A percentile compares a stretch with the other conserved stretches of the same genome.
These are phyloP conservation scores for Microctonus aethiopoides DNA, from an alignment of 2,888 invertebrate species.

Conservation along the genomic window DNA sequence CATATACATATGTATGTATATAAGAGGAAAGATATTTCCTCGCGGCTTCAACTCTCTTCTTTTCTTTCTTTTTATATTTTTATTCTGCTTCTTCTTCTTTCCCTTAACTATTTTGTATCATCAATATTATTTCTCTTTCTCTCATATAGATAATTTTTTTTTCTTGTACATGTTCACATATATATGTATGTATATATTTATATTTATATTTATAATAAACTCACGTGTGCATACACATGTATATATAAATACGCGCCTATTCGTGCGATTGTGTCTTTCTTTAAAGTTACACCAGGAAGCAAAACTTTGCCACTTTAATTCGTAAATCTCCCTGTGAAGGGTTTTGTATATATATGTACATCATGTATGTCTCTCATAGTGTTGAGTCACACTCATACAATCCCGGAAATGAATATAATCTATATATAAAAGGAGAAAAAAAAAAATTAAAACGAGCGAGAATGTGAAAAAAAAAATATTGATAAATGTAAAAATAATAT, in stretches of 20 bases:
- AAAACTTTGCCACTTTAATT: constrained; percentile 2
- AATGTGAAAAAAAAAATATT: background rate
- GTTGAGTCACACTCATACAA: background rate
- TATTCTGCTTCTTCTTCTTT: background rate
- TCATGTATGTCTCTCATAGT: background rate
- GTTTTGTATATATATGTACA: background rate
- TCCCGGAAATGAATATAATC: background rate
- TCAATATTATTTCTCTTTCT: background rate
- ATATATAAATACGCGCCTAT: background rate
- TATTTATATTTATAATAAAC: background rate
- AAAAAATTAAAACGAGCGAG: background rate
- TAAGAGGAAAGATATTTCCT: no score
- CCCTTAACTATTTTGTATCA: background rate
- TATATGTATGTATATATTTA: background rate
- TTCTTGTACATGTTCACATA: background rate
- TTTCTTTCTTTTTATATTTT: background rate
- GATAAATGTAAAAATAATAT: background rate
- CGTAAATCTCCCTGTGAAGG: constrained; percentile 2
- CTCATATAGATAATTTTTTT: background rate
- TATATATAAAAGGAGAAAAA: background rate
- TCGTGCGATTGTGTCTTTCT: background rate
- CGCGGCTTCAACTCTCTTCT: no score
- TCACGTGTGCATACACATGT: background rate
- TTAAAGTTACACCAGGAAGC: constrained; percentile 15
- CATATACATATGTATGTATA: no score